These are phyloP conservation scores for Petromus typicus DNA, from an alignment of 2,113 vertebrate genomes.

Conservation along the genomic window DNA sequence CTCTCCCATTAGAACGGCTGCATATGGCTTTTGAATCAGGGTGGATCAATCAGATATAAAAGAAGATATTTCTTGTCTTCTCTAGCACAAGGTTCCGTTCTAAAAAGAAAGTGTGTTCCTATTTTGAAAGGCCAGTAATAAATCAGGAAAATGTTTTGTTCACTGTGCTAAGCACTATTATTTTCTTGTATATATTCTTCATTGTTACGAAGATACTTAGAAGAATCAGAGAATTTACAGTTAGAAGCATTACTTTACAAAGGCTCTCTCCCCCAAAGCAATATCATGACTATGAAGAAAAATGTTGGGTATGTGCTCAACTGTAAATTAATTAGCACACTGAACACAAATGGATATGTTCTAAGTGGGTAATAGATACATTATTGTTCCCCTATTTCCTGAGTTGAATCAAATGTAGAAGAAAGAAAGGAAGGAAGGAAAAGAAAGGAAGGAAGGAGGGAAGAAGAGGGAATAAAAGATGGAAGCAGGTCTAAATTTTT, in stretches of 20 bases:
- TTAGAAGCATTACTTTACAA: slow-evolving; percentile 26
- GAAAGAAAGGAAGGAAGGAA: neutral
- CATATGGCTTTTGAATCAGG: slow-evolving; percentile 52
- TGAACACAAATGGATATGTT: neutral
- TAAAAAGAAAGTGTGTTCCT: slow-evolving; percentile 60
- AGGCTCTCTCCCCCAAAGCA: neutral
- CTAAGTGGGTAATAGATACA: neutral
- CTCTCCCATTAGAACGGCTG: slow-evolving; percentile 65
- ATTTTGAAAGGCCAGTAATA: slow-evolving; percentile 67
- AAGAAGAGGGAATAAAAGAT: neutral
- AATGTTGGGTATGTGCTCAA: neutral
- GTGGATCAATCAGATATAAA: slow-evolving; percentile 69
- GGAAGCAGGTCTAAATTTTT: neutral
- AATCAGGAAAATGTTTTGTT: slow-evolving; percentile 26
- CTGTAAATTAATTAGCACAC: neutral
- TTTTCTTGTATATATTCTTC: neutral
- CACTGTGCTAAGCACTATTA: neutral
- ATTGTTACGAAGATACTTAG: slow-evolving; percentile 45
- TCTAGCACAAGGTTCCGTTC: slow-evolving; percentile 58
- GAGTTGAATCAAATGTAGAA: slow-evolving; percentile 24
- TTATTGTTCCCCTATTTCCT: neutral
- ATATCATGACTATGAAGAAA: neutral
- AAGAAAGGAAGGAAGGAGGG: neutral
- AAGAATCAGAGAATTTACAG: slow-evolving; percentile 13
- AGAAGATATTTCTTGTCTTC: slow-evolving; percentile 60